Percentiles rank a stretch among this genome's conserved stretches.
Evolutionary conservation across 2,113 vertebrate species (phyloP).

Genomic region (Pyxicephalus adspersus): DNA sequence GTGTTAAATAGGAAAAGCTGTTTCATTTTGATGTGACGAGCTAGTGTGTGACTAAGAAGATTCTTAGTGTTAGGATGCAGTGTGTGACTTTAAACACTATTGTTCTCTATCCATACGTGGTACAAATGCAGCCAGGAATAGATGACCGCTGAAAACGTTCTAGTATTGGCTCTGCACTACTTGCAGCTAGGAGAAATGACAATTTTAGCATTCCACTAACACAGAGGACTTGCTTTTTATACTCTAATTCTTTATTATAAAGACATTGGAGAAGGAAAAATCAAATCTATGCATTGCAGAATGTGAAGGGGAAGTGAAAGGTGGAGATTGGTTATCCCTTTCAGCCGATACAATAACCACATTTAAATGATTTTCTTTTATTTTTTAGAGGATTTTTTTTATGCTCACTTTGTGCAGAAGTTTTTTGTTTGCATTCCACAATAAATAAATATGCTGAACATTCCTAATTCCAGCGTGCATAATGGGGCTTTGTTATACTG

Average conservation of each 20-base stretch:
- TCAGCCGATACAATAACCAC: slow-evolving; percentile 19
- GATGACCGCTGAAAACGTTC: neutral
- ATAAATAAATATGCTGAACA: neutral
- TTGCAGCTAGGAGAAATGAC: slow-evolving; percentile 12
- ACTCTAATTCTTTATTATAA: neutral
- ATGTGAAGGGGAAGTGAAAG: slow-evolving; percentile 3
- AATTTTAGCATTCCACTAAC: slow-evolving; percentile 33
- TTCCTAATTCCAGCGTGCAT: slow-evolving; percentile 18
- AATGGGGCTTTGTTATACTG: slow-evolving; percentile 8
- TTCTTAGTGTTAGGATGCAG: neutral
- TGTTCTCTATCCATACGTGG: neutral
- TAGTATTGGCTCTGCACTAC: slow-evolving; percentile 8
- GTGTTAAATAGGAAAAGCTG: slow-evolving; percentile 37
- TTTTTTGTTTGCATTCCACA: slow-evolving; percentile 32
- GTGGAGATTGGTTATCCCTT: neutral
- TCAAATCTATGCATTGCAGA: slow-evolving; percentile 15
- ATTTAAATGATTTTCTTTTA: neutral
- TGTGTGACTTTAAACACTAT: neutral
- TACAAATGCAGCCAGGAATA: neutral
- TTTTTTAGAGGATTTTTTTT: neutral
- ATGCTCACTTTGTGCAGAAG: neutral
- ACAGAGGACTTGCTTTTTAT: neutral
- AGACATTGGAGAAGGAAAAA: neutral
- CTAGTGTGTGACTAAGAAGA: neutral
- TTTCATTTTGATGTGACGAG: slow-evolving; percentile 10